A percentile compares a stretch with the other conserved stretches of the same genome.
phyloP scores from a whole-genome alignment of 2,113 vertebrate species.

The Callipepla californica region DNA sequence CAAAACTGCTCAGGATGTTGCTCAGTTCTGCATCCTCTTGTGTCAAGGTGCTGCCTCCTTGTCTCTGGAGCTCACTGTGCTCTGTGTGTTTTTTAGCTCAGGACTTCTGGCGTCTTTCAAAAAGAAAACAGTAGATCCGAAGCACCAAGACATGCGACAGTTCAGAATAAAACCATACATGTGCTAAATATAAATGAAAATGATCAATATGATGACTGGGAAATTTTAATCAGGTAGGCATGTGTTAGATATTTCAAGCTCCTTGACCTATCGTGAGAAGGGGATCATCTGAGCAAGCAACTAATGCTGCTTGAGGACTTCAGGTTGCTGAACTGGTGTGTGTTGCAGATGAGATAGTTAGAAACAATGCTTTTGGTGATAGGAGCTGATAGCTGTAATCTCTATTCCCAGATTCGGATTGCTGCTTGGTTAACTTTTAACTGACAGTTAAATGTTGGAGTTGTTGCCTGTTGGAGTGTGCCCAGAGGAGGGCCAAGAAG shows the following conservation, averaged over 20 bases:
- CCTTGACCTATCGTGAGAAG: background rate
- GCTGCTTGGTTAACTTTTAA: background rate
- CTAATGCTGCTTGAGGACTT: background rate
- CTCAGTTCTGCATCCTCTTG: background rate
- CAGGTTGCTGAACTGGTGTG: background rate
- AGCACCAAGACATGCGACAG: background rate
- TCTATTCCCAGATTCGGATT: background rate
- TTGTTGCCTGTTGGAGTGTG: no score
- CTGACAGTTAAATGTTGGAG: background rate
- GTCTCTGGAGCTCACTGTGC: background rate
- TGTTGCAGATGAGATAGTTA: background rate
- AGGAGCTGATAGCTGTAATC: background rate
- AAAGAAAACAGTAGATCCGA: background rate
- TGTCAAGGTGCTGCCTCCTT: background rate
- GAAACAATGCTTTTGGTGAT: background rate
- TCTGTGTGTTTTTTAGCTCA: background rate
- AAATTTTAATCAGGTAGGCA: background rate
- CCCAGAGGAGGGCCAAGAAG: no score
- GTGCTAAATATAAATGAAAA: background rate
- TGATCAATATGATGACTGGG: background rate
- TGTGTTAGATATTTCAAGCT: background rate
- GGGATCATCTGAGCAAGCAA: background rate
- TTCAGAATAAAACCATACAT: background rate
- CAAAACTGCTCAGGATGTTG: background rate
- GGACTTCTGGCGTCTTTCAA: background rate